Percentiles rank a stretch among this genome's conserved stretches.
Evolutionary conservation across 2,888 invertebrate species (phyloP).

Genomic region (Bruchidius siliquastri): DNA sequence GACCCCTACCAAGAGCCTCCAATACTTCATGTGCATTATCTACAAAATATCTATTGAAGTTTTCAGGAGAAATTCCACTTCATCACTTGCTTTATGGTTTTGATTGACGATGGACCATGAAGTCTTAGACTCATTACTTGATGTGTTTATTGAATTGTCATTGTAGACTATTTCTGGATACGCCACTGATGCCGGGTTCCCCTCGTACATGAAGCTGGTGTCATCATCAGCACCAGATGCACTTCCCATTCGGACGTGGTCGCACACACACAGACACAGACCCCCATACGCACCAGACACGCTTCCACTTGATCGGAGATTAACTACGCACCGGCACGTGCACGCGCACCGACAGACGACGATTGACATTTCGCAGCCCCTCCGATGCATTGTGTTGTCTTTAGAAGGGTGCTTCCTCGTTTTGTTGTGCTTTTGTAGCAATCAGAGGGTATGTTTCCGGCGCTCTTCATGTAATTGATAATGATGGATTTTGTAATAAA

Average conservation of each 20-base stretch:
- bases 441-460: neutral
- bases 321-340: slow-evolving; percentile 19
- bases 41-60: no score
- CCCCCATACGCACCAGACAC: neutral
- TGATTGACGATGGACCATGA: no score
- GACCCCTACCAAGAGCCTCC: no score
- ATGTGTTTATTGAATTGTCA: no score
- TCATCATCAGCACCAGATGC: neutral
- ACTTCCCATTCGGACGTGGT: slow-evolving; percentile 14
- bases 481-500: no score
- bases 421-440: neutral
- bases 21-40: no score
- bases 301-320: slow-evolving; percentile 25
- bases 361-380: neutral
- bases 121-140: no score
- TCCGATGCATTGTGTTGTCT: neutral
- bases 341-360: neutral
- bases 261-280: neutral
- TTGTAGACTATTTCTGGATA: no score
- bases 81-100: no score
- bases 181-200: neutral
- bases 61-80: no score
- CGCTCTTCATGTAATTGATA: neutral
- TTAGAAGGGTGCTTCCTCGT: neutral
- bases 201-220: slow-evolving; percentile 4